These are phyloP conservation scores for Tychaedon coryphoeus DNA, from an alignment of 2,113 vertebrate genomes.

Conservation along the genomic window DNA sequence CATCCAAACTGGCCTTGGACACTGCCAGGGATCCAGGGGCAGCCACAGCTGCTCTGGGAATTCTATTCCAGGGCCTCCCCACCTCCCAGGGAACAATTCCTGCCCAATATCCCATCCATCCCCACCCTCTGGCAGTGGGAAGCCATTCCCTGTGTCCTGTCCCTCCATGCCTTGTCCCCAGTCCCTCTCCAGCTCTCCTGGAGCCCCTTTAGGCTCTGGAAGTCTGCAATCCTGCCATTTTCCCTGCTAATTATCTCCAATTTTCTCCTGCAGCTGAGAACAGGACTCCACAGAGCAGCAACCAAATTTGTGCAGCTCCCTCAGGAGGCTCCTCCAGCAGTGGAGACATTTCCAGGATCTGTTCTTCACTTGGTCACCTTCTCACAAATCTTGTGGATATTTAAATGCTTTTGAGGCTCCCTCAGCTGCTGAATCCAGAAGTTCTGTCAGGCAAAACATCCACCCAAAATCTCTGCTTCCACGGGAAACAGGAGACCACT, in stretches of 20 bases:
- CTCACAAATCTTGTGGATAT: neutral
- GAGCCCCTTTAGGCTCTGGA: neutral
- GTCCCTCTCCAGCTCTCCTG: neutral
- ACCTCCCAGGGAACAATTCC: neutral
- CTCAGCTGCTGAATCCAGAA: neutral
- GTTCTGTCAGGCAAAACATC: neutral
- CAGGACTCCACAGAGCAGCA: neutral
- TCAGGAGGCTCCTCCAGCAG: neutral
- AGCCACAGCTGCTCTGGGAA: neutral
- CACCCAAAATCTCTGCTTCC: neutral
- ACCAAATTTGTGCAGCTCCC: neutral
- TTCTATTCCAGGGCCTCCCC: rapidly evolving
- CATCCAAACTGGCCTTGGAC: neutral
- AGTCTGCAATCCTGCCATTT: neutral
- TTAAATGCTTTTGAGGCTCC: neutral
- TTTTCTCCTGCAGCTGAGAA: neutral
- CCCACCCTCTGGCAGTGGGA: neutral
- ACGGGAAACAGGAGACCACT: neutral
- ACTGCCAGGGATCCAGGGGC: neutral
- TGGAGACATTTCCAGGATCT: neutral
- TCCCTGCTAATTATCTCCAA: neutral
- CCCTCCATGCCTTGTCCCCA: rapidly evolving
- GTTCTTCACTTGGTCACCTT: rapidly evolving
- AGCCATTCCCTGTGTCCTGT: neutral
- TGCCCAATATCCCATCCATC: neutral